Base-by-base conservation (phyloP, 2,797 vertebrate species). In the Heteromormyrus szaboi region DNA sequence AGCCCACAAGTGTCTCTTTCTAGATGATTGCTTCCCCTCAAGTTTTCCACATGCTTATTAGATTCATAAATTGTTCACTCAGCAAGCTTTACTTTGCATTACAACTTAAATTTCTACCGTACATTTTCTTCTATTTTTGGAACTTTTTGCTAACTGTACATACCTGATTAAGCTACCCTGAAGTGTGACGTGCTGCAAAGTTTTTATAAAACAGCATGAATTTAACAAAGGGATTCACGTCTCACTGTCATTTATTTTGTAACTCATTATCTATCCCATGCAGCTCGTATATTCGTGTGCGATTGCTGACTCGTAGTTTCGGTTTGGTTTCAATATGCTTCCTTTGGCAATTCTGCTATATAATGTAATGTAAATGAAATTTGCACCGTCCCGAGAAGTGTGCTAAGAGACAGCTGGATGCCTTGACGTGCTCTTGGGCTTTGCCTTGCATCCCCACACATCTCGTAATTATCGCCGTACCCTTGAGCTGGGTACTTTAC, bases 401-500 rank as follows among this genome's bases (percentile, higher is more conserved):
- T 44, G 29, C 9, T 4, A 33, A 22, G 65, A 89, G 89, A 72
- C 53, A 91, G 44, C 89, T 81, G 65, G 62, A 44, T 44, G 41
- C 85, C 90, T 83, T 91, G 48, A 33, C 11, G 50, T 29, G 50
- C 22, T 17, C 48, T 85, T 11, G 4, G 25, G 50, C 5, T 85
- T 48, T 86, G 90, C 91, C 89, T 90, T 76, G 22, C 72, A 22
- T 53, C 22, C 50, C 50, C 50, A 25, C 83, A 83, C 90, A 88
- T 53, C 56, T 87, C 89, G 68, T 90, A 90, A 72, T 72, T 87
- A 48, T 88, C 88, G 79, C 91, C 90, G 90, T 88, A 89, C 86
- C 89, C 90, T 91, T 92, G 89, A 91, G 92, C 41, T 5, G 37
- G 76, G 68, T 85, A 48, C 87, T 89, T 88, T 90, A 90, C 86